phyloP scores from a whole-genome alignment of 2,797 vertebrate genomes.

The Hippopotamyrus pictus region DNA sequence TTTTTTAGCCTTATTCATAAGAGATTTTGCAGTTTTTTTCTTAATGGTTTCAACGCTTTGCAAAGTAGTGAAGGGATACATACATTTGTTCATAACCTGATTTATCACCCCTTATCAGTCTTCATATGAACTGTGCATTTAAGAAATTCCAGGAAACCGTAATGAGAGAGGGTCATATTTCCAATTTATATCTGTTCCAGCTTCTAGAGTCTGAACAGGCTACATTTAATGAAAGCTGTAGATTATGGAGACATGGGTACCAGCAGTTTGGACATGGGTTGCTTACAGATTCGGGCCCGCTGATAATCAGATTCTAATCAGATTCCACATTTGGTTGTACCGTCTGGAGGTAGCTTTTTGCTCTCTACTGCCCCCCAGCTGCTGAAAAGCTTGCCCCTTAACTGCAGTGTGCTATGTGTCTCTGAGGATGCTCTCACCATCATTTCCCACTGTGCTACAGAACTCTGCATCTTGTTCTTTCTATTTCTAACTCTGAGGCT shows the following conservation, averaged over 20 bases:
- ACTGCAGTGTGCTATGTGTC: neutral
- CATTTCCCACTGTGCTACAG: neutral
- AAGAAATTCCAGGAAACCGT: neutral
- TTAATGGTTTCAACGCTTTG: neutral
- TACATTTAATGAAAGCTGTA: neutral
- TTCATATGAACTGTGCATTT: neutral
- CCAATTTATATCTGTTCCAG: neutral
- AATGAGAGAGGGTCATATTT: neutral
- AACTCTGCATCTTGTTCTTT: neutral
- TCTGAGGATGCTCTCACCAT: neutral
- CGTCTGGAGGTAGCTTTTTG: neutral
- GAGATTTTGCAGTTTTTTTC: neutral
- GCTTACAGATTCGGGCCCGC: neutral
- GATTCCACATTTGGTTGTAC: neutral
- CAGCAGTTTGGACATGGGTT: conserved; percentile 7
- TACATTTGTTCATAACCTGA: neutral
- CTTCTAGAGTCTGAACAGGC: neutral
- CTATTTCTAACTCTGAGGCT: neutral
- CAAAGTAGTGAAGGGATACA: neutral
- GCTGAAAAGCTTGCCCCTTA: neutral
- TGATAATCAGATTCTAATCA: neutral
- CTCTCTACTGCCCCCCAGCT: neutral
- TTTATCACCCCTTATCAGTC: neutral
- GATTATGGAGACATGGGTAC: neutral
- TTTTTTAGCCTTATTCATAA: conserved; percentile 24